Evolutionary conservation across 2,797 vertebrate species (phyloP), one percentile per base, ranked within the genome.

Genomic region (Peromyscus nudipes): DNA sequence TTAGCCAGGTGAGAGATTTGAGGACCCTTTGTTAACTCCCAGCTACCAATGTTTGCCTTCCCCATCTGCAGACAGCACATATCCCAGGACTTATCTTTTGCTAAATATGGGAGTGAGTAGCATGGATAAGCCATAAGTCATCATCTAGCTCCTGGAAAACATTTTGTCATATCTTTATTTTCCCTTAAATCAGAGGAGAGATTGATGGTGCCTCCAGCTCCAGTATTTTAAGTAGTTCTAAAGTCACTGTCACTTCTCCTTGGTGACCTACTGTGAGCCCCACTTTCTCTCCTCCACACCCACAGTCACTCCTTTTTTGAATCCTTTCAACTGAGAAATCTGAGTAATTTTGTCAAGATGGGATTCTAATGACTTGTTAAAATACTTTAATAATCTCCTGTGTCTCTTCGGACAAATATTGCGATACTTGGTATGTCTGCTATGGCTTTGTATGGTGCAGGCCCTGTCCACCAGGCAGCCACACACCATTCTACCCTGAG

Each of bases 151-250:
- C 43, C 37, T 29, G 86, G 34, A 23, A 60, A 52, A 80, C 29
- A 43, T n/a, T 93, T 13, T 46, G 60, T 1, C 52, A 37, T n/a
- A 27, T 49, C 16, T 89, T 89, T 65, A 75, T 75, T 92, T 57
- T 81, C 91, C 40, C n/a, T 62, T 77, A 93, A 88, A 46, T 93
- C 46, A 37, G 5, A 93, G 40, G 37, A 88, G 12, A 94, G 14
- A 57, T 23, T n/a, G 71, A 21, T 73, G 3, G 23, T 34, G 4
- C 43, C 40, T 89, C 89, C 4, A 19, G 23, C 40, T 89, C 89
- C 4, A 19, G 23, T 95, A 82, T 31, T 86, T 60, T 57, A 64
- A 89, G 85, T 57, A n/a, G 6, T 64, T 37, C n/a, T 79, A 82
- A 91, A 52, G 34, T 4, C 27, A 52, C 5, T 64, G 52, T 80